These are phyloP conservation scores for Caenorhabditis inopinata DNA, from an alignment of 1,140 invertebrate genomes.

Conservation along the genomic window DNA sequence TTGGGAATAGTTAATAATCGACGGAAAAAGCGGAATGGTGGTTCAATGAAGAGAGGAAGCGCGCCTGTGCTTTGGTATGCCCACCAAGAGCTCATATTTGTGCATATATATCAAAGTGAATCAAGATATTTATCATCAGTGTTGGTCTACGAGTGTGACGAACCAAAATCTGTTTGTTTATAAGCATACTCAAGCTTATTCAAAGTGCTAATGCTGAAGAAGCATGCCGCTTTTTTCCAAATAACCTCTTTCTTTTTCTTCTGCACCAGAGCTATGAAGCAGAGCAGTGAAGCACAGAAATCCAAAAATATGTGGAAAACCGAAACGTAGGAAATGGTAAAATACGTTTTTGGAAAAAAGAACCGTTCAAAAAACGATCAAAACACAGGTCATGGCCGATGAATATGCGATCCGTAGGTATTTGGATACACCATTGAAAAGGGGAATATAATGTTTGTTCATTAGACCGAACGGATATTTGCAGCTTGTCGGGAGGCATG, in stretches of 20 bases:
- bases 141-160: neutral
- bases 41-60: neutral
- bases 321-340: no score
- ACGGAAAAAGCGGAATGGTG: neutral
- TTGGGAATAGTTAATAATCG: neutral
- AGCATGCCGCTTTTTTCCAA: no score
- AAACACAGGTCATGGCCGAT: no score
- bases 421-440: no score
- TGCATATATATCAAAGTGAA: constrained; percentile 25
- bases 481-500: neutral
- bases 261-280: no score
- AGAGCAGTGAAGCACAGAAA: neutral
- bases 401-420: no score
- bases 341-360: neutral
- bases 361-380: neutral
- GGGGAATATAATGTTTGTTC: neutral
- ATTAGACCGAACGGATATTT: constrained; percentile 22
- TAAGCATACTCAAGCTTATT: neutral
- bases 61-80: neutral
- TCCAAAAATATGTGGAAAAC: no score
- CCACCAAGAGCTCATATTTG: neutral
- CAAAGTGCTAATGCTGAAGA: no score
- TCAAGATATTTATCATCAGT: constrained; percentile 1
- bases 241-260: no score
- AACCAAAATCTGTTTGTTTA: constrained; percentile 21